These are phyloP conservation scores for Nemotelus nigrinus DNA, from an alignment of 2,888 invertebrate genomes.

Conservation along the genomic window DNA sequence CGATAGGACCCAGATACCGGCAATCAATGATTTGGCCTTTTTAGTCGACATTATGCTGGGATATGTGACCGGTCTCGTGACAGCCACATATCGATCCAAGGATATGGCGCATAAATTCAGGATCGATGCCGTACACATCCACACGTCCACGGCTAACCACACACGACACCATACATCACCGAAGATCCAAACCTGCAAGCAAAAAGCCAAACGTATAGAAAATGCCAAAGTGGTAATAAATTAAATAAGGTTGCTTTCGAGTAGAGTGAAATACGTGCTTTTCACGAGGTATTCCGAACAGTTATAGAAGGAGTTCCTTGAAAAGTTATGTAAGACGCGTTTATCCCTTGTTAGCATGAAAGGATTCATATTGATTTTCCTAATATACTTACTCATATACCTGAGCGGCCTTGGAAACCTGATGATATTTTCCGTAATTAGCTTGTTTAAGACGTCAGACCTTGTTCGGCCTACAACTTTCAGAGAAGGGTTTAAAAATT, in stretches of 20 bases:
- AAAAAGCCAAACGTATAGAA: constrained; percentile 1
- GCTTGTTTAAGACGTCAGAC: too few relatives aligned
- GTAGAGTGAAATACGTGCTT: constrained; percentile 7
- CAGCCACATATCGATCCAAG: constrained; percentile 94
- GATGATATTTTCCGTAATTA: too few relatives aligned
- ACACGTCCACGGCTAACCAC: constrained; percentile 97
- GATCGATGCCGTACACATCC: constrained; percentile 98
- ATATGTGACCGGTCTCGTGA: constrained; percentile 95
- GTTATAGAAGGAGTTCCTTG: too few relatives aligned
- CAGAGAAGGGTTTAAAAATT: too few relatives aligned
- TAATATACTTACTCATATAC: too few relatives aligned
- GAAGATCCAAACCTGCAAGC: constrained; percentile 91
- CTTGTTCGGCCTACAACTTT: too few relatives aligned
- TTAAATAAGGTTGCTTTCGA: constrained; percentile 27
- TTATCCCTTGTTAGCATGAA: too few relatives aligned
- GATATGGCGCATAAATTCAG: constrained; percentile 96
- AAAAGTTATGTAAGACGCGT: too few relatives aligned
- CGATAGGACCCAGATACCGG: constrained; percentile 93
- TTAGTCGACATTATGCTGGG: constrained; percentile 89
- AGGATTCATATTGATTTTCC: too few relatives aligned
- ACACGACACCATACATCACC: constrained; percentile 95
- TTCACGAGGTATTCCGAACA: too few relatives aligned
- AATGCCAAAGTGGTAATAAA: constrained; percentile 15
- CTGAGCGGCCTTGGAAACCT: too few relatives aligned
- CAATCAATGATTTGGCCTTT: constrained; percentile 86